Conservation (phyloP, 2,113 vertebrate genomes). For the Cololabis saira region DNA sequence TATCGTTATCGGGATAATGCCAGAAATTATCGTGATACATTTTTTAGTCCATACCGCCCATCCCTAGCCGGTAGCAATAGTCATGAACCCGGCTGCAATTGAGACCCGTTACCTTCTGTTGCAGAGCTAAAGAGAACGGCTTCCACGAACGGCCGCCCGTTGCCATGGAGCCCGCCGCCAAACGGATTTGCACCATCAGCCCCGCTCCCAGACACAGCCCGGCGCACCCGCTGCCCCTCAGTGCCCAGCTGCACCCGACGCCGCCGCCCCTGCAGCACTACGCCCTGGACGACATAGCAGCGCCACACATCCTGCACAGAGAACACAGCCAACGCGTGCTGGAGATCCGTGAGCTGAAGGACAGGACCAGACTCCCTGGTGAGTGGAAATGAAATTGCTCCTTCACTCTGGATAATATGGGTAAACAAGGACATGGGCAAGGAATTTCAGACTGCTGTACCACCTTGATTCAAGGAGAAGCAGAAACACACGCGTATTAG, state of each 20-base stretch:
- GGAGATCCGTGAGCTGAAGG: slow-evolving; percentile 93
- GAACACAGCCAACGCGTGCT: slow-evolving; percentile 89
- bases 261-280: slow-evolving; percentile 97
- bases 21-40: no score
- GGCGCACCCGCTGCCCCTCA: slow-evolving; percentile 89
- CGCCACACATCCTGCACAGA: slow-evolving; percentile 92
- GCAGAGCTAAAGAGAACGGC: slow-evolving; percentile 89
- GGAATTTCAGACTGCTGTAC: no score
- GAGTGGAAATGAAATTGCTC: slow-evolving; percentile 17
- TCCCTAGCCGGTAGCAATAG: no score
- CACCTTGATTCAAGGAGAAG: not conserved
- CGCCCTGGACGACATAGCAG: slow-evolving; percentile 93
- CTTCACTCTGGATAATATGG: no score
- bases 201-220: slow-evolving; percentile 97
- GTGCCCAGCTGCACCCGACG: slow-evolving; percentile 91
- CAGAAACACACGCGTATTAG: slow-evolving; percentile 18
- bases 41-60: no score
- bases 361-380: slow-evolving; percentile 88
- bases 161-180: slow-evolving; percentile 89
- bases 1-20: no score
- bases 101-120: slow-evolving; percentile 19
- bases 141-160: slow-evolving; percentile 90
- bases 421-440: no score
- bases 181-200: slow-evolving; percentile 98
- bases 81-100: not conserved